These are phyloP conservation scores for Jaculus jaculus DNA, from an alignment of 2,113 vertebrate species.

Conservation along the genomic window DNA sequence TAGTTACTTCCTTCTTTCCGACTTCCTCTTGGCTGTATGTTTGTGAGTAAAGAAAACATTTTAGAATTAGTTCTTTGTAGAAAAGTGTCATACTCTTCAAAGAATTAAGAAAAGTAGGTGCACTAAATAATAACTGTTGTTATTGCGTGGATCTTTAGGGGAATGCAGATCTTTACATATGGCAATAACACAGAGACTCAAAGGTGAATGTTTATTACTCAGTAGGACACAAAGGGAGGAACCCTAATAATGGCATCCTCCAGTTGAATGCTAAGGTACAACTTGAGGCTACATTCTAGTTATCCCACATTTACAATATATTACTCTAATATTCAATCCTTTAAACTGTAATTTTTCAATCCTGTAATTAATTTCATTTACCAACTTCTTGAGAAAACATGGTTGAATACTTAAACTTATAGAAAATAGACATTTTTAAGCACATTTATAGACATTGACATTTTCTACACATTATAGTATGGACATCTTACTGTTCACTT, in stretches of 20 bases:
- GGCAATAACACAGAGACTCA: not conserved
- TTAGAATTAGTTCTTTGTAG: not conserved
- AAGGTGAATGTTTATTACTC: not conserved
- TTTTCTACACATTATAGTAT: not conserved
- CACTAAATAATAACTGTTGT: not conserved
- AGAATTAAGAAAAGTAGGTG: not conserved
- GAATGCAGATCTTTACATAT: not conserved
- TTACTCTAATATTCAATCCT: not conserved
- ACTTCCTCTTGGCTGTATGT: not conserved
- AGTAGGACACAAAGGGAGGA: not conserved
- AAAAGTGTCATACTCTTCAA: not conserved
- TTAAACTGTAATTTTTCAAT: too few species aligned
- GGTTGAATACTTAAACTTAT: not conserved
- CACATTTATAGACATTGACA: too few species aligned
- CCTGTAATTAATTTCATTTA: conserved; percentile 9
- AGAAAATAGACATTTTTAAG: conserved; percentile 25
- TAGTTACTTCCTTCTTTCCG: not conserved
- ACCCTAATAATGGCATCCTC: not conserved
- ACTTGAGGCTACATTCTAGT: not conserved
- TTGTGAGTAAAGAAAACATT: not conserved
- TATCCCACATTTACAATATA: not conserved
- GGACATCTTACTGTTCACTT: not conserved
- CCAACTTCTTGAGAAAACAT: not conserved
- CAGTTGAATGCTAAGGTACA: not conserved
- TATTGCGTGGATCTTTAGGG: not conserved